A percentile compares a stretch with the other conserved stretches of the same genome.
phyloP scores from a whole-genome alignment of 2,113 vertebrate genomes.

The Casuarius casuarius region DNA sequence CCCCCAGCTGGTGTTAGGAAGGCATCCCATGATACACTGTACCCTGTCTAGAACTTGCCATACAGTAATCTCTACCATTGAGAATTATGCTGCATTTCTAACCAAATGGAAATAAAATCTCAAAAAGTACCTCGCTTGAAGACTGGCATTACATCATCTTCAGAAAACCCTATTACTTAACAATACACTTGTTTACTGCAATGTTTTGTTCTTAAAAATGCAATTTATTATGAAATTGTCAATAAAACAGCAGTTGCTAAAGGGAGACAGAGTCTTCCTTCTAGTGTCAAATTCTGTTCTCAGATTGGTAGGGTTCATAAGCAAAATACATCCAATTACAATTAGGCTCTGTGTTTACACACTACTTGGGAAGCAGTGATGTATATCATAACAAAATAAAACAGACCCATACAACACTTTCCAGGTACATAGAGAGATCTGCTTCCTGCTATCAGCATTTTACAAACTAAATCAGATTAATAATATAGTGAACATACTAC shows the following conservation, averaged over 20 bases:
- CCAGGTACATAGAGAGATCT: neutral
- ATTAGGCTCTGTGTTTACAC: neutral
- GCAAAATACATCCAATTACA: neutral
- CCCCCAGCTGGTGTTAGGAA: slow-evolving; percentile 48
- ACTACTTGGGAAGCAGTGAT: neutral
- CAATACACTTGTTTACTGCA: neutral
- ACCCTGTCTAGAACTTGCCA: neutral
- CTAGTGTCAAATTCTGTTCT: neutral
- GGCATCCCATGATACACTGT: slow-evolving; percentile 38
- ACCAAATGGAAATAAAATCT: slow-evolving; percentile 7
- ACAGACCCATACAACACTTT: neutral
- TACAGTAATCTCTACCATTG: neutral
- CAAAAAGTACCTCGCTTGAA: neutral
- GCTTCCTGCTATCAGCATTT: neutral
- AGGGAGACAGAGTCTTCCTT: neutral
- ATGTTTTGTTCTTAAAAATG: neutral
- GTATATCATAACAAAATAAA: neutral
- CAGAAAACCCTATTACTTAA: slow-evolving; percentile 15
- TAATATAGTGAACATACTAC: slow-evolving; percentile 14
- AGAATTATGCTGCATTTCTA: slow-evolving; percentile 19
- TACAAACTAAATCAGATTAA: slow-evolving; percentile 55
- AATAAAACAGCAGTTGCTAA: neutral
- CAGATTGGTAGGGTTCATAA: neutral
- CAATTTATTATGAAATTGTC: neutral
- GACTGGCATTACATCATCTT: slow-evolving; percentile 16